Evolutionary conservation across 53 echinoderm and acorn worm species (phyloP).

Genomic region (Patiria pectinifera): DNA sequence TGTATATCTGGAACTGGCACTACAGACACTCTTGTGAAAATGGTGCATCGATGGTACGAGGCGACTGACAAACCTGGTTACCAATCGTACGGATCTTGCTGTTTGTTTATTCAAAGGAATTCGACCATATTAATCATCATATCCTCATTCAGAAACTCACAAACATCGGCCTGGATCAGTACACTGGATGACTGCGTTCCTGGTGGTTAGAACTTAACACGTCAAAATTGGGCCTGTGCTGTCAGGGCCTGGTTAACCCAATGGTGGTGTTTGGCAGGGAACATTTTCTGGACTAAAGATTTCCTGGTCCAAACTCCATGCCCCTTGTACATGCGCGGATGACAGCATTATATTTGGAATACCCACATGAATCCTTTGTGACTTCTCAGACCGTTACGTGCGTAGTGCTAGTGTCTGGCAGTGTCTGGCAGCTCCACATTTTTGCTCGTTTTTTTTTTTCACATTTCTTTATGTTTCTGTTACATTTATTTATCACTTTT

Average conservation of each 20-base stretch:
- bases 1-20: neutral
- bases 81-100: neutral
- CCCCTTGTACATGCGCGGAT: too few species aligned
- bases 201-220: too few species aligned
- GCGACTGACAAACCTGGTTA: neutral
- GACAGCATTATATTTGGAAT: too few species aligned
- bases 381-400: too few species aligned
- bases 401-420: too few species aligned
- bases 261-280: too few species aligned
- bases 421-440: slow-evolving; percentile 5
- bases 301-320: too few species aligned
- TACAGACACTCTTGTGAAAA: neutral
- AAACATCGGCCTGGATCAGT: neutral
- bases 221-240: too few species aligned
- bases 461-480: neutral
- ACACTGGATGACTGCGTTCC: too few species aligned
- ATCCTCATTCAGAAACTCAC: neutral
- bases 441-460: neutral
- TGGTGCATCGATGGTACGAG: slow-evolving; percentile 6
- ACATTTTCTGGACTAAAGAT: too few species aligned
- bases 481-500: neutral
- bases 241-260: too few species aligned
- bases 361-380: too few species aligned
- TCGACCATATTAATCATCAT: neutral
- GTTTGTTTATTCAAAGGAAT: neutral